These are phyloP conservation scores for Cheilosia vulpina DNA, from an alignment of 2,888 invertebrate genomes.

Conservation along the genomic window DNA sequence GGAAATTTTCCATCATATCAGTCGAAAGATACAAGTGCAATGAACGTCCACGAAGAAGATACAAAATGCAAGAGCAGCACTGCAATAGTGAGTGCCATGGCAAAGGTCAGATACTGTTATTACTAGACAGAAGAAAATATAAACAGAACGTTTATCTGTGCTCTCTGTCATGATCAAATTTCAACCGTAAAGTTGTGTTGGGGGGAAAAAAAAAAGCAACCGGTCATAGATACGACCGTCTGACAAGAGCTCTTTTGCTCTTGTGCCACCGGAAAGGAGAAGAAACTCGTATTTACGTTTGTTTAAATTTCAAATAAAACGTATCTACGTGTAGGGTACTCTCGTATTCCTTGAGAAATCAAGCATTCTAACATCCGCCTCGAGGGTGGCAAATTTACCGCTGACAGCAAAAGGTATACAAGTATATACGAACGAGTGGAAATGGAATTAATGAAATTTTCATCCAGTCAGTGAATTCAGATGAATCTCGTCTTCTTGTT, in stretches of 20 bases:
- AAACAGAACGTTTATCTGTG: constrained; percentile 63
- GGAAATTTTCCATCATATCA: constrained; percentile 55
- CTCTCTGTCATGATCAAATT: constrained; percentile 67
- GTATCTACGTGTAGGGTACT: constrained; percentile 1
- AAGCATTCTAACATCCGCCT: constrained; percentile 42
- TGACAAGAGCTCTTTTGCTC: constrained; percentile 1
- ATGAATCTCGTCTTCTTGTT: constrained; percentile 45
- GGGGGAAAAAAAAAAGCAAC: constrained; percentile 3
- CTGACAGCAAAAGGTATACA: constrained; percentile 67
- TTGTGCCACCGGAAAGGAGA: neutral
- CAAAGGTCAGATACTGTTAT: constrained; percentile 66
- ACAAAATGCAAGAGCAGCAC: constrained; percentile 10
- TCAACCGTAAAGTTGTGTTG: constrained; percentile 34
- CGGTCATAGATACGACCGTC: constrained; percentile 20
- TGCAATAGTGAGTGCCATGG: constrained; percentile 25
- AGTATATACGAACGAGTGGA: constrained; percentile 47
- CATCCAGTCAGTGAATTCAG: constrained; percentile 70
- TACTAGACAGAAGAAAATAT: constrained; percentile 35
- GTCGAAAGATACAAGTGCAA: constrained; percentile 38
- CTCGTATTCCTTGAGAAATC: constrained; percentile 36
- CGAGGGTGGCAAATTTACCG: constrained; percentile 61
- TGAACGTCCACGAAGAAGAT: constrained; percentile 14
- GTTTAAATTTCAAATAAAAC: constrained; percentile 19
- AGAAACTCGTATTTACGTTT: neutral
- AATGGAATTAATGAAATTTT: constrained; percentile 74